A percentile compares a stretch with the other conserved stretches of the same genome.
Conservation (phyloP, 2,113 vertebrate species). For the Odocoileus virginianus region DNA sequence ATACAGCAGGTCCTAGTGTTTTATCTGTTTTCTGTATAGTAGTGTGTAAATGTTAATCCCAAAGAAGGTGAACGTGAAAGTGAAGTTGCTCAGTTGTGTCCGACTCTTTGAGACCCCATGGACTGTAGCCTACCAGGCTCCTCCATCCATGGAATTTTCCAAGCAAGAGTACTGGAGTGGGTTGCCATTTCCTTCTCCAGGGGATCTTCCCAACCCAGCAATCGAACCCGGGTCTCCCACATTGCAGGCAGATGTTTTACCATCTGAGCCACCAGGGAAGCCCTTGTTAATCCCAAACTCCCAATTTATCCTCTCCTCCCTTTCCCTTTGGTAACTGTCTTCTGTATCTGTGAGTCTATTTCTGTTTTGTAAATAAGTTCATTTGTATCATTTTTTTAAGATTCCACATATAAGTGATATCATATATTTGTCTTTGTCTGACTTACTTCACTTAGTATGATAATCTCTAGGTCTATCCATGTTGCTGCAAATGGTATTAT, state of each 20-base stretch:
- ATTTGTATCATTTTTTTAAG: background rate
- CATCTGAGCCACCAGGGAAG: background rate
- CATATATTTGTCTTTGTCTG: background rate
- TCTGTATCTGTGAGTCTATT: background rate
- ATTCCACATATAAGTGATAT: background rate
- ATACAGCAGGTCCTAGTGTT: background rate
- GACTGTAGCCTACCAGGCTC: background rate
- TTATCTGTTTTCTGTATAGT: background rate
- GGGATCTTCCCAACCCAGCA: background rate
- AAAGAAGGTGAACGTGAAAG: background rate
- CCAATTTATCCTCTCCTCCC: background rate
- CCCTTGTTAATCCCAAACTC: background rate
- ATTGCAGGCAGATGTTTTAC: background rate
- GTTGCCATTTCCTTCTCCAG: background rate
- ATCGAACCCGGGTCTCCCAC: background rate
- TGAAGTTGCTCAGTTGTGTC: background rate
- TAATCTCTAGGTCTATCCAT: background rate
- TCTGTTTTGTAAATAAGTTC: background rate
- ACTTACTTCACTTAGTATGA: background rate
- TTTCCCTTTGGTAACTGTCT: background rate
- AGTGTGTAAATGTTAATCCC: background rate
- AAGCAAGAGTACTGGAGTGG: background rate
- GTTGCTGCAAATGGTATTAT: background rate
- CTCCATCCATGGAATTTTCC: background rate
- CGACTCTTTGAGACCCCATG: rapidly evolving